phyloP scores from a whole-genome alignment of 2,888 invertebrate species.

The Andrena bicolor region DNA sequence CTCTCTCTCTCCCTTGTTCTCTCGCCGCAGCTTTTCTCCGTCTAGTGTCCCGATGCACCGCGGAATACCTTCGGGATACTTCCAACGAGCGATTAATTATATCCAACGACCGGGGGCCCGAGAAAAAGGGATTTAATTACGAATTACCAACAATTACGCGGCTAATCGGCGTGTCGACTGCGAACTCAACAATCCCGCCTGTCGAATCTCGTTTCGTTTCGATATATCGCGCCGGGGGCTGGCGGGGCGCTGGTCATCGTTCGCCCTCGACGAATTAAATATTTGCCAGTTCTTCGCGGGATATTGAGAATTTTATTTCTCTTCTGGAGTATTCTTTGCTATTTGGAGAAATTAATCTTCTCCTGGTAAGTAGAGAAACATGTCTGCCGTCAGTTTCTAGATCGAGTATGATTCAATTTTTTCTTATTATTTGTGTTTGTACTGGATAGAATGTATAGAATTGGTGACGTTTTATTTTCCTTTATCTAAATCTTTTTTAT shows the following conservation, averaged over 20 bases:
- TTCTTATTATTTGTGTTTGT: too few species aligned
- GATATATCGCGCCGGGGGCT: background rate
- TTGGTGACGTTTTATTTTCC: too few species aligned
- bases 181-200: slow-evolving; percentile 20
- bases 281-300: background rate
- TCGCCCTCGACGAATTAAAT: background rate
- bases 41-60: slow-evolving; percentile 26
- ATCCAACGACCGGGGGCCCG: slow-evolving; percentile 42
- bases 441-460: too few species aligned
- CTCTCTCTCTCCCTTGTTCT: slow-evolving; percentile 11
- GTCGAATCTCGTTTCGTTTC: background rate
- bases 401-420: too few species aligned
- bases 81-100: slow-evolving; percentile 66
- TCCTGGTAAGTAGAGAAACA: too few species aligned
- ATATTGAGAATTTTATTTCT: background rate
- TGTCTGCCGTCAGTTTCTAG: background rate
- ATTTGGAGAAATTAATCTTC: background rate
- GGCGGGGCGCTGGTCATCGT: background rate
- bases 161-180: slow-evolving; percentile 55
- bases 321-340: background rate
- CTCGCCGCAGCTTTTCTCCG: slow-evolving; percentile 29
- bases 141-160: slow-evolving; percentile 58
- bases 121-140: slow-evolving; percentile 61
- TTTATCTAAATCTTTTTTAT: too few species aligned
- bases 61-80: slow-evolving; percentile 45